Evolutionary conservation across 2,113 vertebrate genomes (phyloP).

Genomic region (Numenius arquata): DNA sequence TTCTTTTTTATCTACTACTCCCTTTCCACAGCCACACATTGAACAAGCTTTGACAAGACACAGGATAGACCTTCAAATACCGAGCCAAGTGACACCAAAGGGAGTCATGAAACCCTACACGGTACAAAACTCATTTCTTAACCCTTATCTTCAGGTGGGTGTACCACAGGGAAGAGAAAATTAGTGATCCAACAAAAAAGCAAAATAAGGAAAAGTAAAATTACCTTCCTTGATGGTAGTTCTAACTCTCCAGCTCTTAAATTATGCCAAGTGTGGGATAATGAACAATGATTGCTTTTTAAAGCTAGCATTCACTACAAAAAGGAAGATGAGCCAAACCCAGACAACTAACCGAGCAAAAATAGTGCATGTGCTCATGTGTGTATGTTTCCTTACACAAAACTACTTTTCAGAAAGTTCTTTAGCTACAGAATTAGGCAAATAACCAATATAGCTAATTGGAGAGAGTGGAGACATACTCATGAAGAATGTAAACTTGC

Average conservation of each 20-base stretch:
- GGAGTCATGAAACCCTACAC: background rate
- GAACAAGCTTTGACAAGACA: background rate
- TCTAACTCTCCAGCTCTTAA: background rate
- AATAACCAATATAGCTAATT: background rate
- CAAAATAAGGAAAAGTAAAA: background rate
- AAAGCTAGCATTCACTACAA: background rate
- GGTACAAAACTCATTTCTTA: background rate
- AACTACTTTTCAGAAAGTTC: background rate
- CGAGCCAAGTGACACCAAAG: background rate
- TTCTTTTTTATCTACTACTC: background rate
- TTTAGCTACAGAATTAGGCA: background rate
- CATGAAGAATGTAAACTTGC: background rate
- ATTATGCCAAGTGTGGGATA: background rate
- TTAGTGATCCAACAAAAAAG: background rate
- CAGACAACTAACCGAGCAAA: background rate
- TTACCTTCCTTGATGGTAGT: background rate
- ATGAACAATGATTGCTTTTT: background rate
- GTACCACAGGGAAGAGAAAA: background rate
- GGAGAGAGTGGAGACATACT: background rate
- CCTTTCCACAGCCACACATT: background rate
- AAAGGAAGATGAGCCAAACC: background rate
- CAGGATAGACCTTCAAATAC: background rate
- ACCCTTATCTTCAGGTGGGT: background rate
- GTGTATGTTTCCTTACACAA: background rate
- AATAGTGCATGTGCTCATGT: background rate